Evolutionary conservation across 1,140 invertebrate genomes (phyloP).

Genomic region (Artemia franciscana): DNA sequence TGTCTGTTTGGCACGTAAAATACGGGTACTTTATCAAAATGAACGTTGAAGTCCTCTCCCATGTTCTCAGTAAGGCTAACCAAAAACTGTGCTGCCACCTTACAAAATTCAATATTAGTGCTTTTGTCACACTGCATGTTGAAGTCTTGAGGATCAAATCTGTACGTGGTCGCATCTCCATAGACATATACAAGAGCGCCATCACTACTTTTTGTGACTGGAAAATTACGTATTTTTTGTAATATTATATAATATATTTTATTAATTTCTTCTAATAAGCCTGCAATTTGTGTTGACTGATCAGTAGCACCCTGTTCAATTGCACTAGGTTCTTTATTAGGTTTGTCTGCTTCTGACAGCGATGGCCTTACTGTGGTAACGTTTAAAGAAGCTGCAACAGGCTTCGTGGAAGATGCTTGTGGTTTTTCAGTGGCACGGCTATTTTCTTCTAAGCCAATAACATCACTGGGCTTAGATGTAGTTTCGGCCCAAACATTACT

Average conservation of each 20-base stretch:
- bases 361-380: too few species aligned
- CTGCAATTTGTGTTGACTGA: too few species aligned
- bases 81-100: conserved; percentile 9
- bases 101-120: conserved; percentile 9
- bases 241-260: background rate
- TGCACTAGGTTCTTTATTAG: too few species aligned
- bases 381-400: too few species aligned
- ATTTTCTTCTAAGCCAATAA: too few species aligned
- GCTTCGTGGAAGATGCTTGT: too few species aligned
- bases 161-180: conserved; percentile 2
- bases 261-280: background rate
- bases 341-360: too few species aligned
- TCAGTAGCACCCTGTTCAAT: too few species aligned
- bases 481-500: too few species aligned
- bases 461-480: too few species aligned
- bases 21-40: conserved; percentile 15
- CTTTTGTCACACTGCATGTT: conserved; percentile 8
- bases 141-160: conserved; percentile 3
- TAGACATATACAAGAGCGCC: background rate
- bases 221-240: background rate
- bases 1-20: conserved; percentile 15
- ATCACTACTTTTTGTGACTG: background rate
- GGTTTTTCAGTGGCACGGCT: too few species aligned
- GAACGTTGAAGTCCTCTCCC: conserved; percentile 14
- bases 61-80: conserved; percentile 9